Base-by-base conservation (phyloP, 2,888 invertebrate genomes). In the Andrena fulva region DNA sequence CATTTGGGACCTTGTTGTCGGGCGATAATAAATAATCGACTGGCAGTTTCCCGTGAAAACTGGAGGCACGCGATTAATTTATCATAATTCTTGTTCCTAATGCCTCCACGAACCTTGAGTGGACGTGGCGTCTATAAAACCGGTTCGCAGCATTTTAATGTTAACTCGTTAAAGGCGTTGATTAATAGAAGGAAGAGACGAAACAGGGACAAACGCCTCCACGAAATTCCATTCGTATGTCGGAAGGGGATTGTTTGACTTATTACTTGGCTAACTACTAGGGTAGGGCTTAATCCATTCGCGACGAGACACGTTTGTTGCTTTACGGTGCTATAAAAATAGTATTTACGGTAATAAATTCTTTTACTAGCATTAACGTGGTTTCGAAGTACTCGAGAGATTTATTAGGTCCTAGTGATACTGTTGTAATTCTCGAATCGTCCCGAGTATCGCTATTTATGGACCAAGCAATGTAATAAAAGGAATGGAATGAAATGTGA, bases 331-430 rank as follows among this genome's bases (percentile, higher is more conserved):
- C 33, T 12, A n/a, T 77, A 67, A 71, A 77, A 72, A 79, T 67
- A 79, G 60, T 52, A 63, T 63, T 27, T 12, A 31, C 35, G 31
- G 42, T 2, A 31, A 52, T 81, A 81, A 64, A 66, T 78, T 64
- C 42, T 69, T 68, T 69, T 66, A 50, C 48, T 24, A 42, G n/a
- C 7, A 24, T 5, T 42, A 1, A 33, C 10, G 2, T 1, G 16
- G 5, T 42, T 35, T 63, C 7, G 27, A 20, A 27, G 12, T 10
- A 7, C 16, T 2, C 0, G n/a, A 10, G 4, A 50, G 67, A 78
- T 75, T 64, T 42, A 69, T 74, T n/a, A 8, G 4, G 4, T 2
- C 33, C 7, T 0, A 2, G 10, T 16, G 24, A 10, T 42, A 6
- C 48, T 6, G 50, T 42, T 29, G 56, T n/a, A 8, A 12, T 20